These are phyloP conservation scores for Eucidaris tribuloides DNA, from an alignment of 35 echinoderm and acorn worm species.

Conservation along the genomic window DNA sequence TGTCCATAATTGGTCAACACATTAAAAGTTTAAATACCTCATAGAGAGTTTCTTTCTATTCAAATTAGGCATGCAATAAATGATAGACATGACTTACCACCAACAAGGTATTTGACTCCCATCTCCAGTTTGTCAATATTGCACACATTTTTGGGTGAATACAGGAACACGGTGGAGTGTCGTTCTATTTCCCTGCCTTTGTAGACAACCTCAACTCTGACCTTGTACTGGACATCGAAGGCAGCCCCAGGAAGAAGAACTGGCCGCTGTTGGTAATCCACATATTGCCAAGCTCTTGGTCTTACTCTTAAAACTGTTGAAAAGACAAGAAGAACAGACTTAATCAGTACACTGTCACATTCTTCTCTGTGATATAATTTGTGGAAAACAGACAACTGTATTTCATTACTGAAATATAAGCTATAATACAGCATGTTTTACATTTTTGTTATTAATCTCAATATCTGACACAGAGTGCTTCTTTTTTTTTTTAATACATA, in stretches of 20 bases:
- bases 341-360: too few relatives aligned
- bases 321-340: not conserved
- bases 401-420: too few relatives aligned
- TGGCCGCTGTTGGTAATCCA: not conserved
- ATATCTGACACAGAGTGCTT: too few relatives aligned
- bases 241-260: not conserved
- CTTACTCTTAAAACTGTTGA: slow-evolving; percentile 12
- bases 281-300: not conserved
- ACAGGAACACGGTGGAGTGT: not conserved
- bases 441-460: too few relatives aligned
- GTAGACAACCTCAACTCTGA: not conserved
- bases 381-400: too few relatives aligned
- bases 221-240: slow-evolving; percentile 13
- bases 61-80: too few relatives aligned
- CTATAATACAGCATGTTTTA: too few relatives aligned
- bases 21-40: too few relatives aligned
- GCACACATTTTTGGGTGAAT: slow-evolving; percentile 18
- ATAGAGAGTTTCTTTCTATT: too few relatives aligned
- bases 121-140: slow-evolving; percentile 19
- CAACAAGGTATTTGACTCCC: slow-evolving; percentile 6
- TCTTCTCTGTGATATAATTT: too few relatives aligned
- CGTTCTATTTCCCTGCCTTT: not conserved
- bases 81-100: slow-evolving; percentile 29
- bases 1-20: too few relatives aligned
- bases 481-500: too few relatives aligned